Base-by-base conservation (phyloP, 1,140 invertebrate genomes). In the Drosophila arawakana region DNA sequence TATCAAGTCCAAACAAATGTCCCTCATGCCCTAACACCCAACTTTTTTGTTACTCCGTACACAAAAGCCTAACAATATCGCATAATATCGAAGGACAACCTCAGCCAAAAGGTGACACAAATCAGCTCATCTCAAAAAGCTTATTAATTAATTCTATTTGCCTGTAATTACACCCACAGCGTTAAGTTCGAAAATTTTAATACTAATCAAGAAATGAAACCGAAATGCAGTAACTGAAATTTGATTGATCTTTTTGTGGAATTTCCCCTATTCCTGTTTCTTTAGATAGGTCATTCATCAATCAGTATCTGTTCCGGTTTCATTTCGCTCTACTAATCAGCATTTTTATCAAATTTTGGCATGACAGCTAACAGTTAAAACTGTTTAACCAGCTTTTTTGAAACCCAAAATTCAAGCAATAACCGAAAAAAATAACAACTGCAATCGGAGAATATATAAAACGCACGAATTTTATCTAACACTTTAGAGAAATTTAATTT, bases 61-160 rank as follows among this genome's bases (percentile, higher is more conserved):
- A 80, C 70, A 76, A 30, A 79, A 61, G 73, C 80, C 84, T 75
- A 86, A 86, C 80, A 57, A 69, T 60, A 69, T 60, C 63, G 67
- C 60, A 63, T 81, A 54, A 67, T 70, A 71, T 66, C 71, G 75
- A 81, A 78, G 49, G 82, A 85, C 67, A 66, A 78, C 58, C 83
- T 88, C 66, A 79, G 72, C 72, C 11, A 78, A 85, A 76, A 89
- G 84, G 83, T 88, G 84, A 88, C 83, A 88, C 83, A 86, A 83
- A 80, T 88, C 84, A 86, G 83, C 79, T 88, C 83, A 88, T 88
- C 67, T 77, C 61, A 52, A 70, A 58, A 78, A 74, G 83, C 80
- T 88, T 86, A 72, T 88, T 88, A 88, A 59, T 73, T 81, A 80
- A 54, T 72, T 44, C 13, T 58, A 47, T 57, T 62, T 88, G 83